Base-by-base conservation (phyloP, 2,888 invertebrate genomes). In the Caenorhabditis doughertyi region DNA sequence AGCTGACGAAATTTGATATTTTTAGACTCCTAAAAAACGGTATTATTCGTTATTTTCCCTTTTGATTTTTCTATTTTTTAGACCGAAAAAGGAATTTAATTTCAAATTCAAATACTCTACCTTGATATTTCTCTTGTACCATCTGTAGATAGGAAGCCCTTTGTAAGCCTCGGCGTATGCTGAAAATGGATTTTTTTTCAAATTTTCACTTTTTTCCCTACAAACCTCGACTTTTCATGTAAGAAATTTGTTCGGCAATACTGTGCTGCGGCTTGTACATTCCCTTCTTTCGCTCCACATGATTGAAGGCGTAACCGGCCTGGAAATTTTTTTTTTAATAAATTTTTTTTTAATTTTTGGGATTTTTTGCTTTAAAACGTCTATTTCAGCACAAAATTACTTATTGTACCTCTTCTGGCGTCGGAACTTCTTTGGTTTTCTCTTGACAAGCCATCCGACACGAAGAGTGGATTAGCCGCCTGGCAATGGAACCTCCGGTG, bases 181-280 rank as follows among this genome's bases (percentile, higher is more conserved):
- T 90, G 68, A 73, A 89, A 70, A 29, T 1, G 42, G 42, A n/a
- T 25, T 71, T 67, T 35, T 21, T 1, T 4, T 7, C 11, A 64
- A 18, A 18, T 53, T n/a, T 32, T 25, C n/a, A 4, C 16, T 39
- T 18, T 25, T 27, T 77, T 47, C 7, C 7, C 3, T n/a, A 47
- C 42, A 23, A 32, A 89, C 90, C 85, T 87, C 89, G 84, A 71
- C 91, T 90, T 39, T 89, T 83, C 91, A 91, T 91, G 72, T 91
- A 91, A 7, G 84, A 76, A 35, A 90, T 83, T 55, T 91, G 91
- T 55, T 91, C 91, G 9, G 88, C 85, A 21, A 91, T 80, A 32
- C 87, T 87, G 60, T 91, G 91, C 7, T 76, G 53, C 23, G 91
- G 91, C 65, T 90, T 90, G 68, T 89, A 86, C 72, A 91, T 82